Evolutionary conservation across 1,140 invertebrate species (phyloP), one percentile per base, ranked within the genome.

Genomic region (Apis mellifera): DNA sequence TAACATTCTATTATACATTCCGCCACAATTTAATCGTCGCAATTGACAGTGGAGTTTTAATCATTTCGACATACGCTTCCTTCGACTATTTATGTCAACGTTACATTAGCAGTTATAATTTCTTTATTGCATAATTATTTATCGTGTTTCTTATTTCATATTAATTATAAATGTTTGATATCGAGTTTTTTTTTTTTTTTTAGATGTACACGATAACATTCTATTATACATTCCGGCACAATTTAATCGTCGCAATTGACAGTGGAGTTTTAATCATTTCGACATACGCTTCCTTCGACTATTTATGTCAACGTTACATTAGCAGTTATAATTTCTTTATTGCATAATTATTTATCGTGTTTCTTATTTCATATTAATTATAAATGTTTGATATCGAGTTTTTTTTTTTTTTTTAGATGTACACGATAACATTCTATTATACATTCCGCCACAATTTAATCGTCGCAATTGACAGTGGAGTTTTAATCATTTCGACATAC

Each of bases 401-500:
- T 17, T 76, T 50, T 17, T n/a, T n/a, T n/a, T n/a, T n/a, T 76
- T 54, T 9, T 4, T 8, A 52, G 32, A 26, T 26, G n/a, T 69
- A 7, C 32, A 7, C 32, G 32, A 42, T 7, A 42, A 42, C 5
- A 42, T 42, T 42, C 5, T 42, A 42, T 5, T 7, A 7, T 42
- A 42, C 32, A 5, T 42, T 15, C 48, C 11, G 7, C 48, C 23
- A 48, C 4, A 50, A 71, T n/a, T 23, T 57, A 57, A 9, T 55
- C n/a, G 55, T 68, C 48, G 26, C 55, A 62, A 42, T 72, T 72
- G 54, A 50, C 54, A 59, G 12, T 12, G 19, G 32, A 42, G 26
- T 76, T 68, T 68, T 54, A 54, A 12, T 19, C 32, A 15, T 54
- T 79, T 79, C 48, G 48, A 64, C 54, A 69, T 48, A n/a, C n/a